A percentile compares a stretch with the other conserved stretches of the same genome.
These are phyloP conservation scores for Halcyon senegalensis DNA, from an alignment of 2,113 vertebrate species.

Conservation along the genomic window DNA sequence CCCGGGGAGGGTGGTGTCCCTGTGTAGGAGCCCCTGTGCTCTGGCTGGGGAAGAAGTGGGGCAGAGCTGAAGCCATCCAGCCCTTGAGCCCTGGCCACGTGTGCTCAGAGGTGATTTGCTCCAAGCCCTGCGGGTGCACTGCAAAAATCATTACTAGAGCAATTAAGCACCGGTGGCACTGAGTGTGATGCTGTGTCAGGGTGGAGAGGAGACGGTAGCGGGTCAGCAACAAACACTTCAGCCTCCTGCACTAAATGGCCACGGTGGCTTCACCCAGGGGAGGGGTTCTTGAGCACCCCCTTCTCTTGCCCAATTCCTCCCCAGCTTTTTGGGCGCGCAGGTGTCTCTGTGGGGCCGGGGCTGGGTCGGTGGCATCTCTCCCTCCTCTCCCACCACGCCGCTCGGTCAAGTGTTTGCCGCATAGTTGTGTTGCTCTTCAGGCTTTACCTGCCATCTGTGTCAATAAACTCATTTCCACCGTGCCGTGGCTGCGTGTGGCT, in stretches of 20 bases:
- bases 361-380: fast-evolving
- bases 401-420: background rate
- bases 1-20: background rate
- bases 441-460: constrained; percentile 30
- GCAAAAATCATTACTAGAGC: background rate
- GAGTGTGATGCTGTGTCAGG: background rate
- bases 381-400: background rate
- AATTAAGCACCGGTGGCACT: background rate
- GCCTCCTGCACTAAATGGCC: background rate
- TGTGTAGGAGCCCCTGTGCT: background rate
- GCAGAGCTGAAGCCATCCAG: background rate
- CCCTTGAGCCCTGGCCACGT: background rate
- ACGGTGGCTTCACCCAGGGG: fast-evolving
- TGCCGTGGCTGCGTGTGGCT: background rate
- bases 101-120: background rate
- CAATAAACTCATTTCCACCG: constrained; percentile 68
- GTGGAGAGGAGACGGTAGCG: background rate
- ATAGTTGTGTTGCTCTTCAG: constrained; percentile 22
- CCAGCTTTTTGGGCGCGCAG: background rate
- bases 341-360: background rate
- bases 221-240: background rate
- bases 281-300: background rate
- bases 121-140: background rate
- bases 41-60: background rate
- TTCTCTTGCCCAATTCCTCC: background rate